Base-by-base conservation (phyloP, 2,113 vertebrate species). In the Tachysurus fulvidraco region DNA sequence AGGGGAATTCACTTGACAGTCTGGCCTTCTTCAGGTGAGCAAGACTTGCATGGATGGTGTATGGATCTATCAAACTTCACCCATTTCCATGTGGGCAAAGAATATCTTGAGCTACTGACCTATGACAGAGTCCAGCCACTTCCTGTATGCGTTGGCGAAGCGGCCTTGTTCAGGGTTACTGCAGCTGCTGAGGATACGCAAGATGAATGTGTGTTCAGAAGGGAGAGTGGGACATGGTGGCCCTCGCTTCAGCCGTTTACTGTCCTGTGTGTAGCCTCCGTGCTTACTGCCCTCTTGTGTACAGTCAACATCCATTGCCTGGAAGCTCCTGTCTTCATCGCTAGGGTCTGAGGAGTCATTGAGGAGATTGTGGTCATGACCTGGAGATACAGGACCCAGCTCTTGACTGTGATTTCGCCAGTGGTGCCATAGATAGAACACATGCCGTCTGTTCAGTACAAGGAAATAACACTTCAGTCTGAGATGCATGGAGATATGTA, bases 211-310 rank as follows among this genome's bases (percentile, higher is more conserved):
- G 89, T 95, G 95, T 91, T 99, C 98, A 23, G 94, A 93, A 88
- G 95, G 92, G 80, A 96, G 92, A 88, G 88, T 93, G 74, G 93
- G 86, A 55, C 85, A 91, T 67, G 95, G 94, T 90, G 93, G 93
- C 57, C 96, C 96, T 85, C 97, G 95, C 91, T 98, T 98, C 89
- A 98, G 94, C 2, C 97, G 96, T 92, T 99, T 99, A 59, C 91
- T 97, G 95, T 97, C 96, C 92, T 96, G 96, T 67, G 92, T 95
- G 90, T 96, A 97, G 89, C 94, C 91, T 89, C 93, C 91, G 87
- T 95, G 96, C 91, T 94, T 96, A 87, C 89, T 92, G n/a, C 90
- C 92, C 88, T 97, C 95, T 83, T 89, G 55, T 30, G 62, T 85
- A 30, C 81, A 21, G 93, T 99, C 98, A 30, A 98, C 91, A 88